Base-by-base conservation (phyloP, 2,797 vertebrate genomes). In the Falco novaeseelandiae region DNA sequence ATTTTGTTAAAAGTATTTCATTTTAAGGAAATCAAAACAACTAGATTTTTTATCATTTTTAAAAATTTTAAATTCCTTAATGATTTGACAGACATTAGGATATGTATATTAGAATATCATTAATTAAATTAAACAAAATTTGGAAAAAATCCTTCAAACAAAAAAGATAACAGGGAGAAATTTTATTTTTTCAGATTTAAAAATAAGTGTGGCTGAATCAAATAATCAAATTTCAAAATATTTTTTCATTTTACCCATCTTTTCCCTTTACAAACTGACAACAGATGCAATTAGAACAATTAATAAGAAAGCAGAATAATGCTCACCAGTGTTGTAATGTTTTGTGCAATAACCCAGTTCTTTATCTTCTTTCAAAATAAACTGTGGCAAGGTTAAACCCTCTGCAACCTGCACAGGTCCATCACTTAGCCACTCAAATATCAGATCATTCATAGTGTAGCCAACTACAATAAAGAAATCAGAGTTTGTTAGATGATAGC, bases 361-460 rank as follows among this genome's bases (percentile, higher is more conserved):
- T 93, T 99, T 99, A 95, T 99, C 99, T 71, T 99, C 99, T 97
- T 98, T 99, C 98, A 99, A 98, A 92, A 99, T 99, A 98, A 99
- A 99, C 97, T 99, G 99, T 65, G 99, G 99, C 97, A 99, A 98
- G 1, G 99, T 99, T 94, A 99, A 97, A 38, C 99, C 99, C 4
- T 99, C 99, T 6, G 99, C 99, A 48, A 99, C 99, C 98, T 99
- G 99, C 78, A 99, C 99, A 1, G 99, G 98, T 7, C 98, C 99
- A 46, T 99, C 98, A 62, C 99, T 99, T 98, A 99, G 92, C 99
- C 99, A 99, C 98, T 99, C 99, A 83, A 99, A 99, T 97, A 99
- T 98, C 98, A 99, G 96, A 97, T 99, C 99, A 63, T 99, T 99
- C 99, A 99, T 99, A 30, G 99, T 99, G 98, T 99, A 99, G 62